Base-by-base conservation (phyloP, 2,113 vertebrate genomes). In the Gasterosteus nipponicus region DNA sequence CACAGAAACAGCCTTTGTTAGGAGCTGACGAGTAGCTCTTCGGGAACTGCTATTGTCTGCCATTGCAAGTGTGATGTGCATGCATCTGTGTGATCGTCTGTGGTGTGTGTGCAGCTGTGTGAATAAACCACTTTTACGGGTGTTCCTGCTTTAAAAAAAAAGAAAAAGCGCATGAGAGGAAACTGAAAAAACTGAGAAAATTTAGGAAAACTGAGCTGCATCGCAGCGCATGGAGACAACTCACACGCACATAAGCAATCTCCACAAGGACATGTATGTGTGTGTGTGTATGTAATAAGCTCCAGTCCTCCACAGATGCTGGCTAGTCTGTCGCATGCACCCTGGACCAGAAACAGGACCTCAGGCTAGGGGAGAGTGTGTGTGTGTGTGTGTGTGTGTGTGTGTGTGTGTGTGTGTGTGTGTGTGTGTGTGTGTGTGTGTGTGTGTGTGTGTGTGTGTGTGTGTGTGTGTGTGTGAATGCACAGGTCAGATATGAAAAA, bases 291-390 rank as follows among this genome's bases (percentile, higher is more conserved):
- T 63, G 51, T 79, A 84, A 86, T 77, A 65, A 77, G 58, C 78
- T 73, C 58, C 59, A 87, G 69, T 39, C 73, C 65, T 41, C 22
- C 46, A 78, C 69, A 81, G 72, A 87, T 77, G 77, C 83, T 77
- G 63, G 53, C 44, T 74, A 31, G 49, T 89, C 75, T 70, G 53
- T 82, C 76, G 77, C 62, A 70, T 64, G 46, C 75, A 81, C 47
- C 64, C 75, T 56, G 64, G 60, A 88, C 86, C 57, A 64, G 84
- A 90, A 88, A 88, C 71, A 78, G 60, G 82, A 86, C 73, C 85
- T 79, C 41, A 57, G 73, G 82, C 59, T 10, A 44, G 5, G 10
- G 35, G 22, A 7, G 38, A 11, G 31, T 58, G 46, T 76, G 61
- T 74, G 38, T 33, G 69, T 61, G 59, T 47, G 15, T 58, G 66